phyloP scores from a whole-genome alignment of 2,888 invertebrate species.

The Drosophila algonquin region DNA sequence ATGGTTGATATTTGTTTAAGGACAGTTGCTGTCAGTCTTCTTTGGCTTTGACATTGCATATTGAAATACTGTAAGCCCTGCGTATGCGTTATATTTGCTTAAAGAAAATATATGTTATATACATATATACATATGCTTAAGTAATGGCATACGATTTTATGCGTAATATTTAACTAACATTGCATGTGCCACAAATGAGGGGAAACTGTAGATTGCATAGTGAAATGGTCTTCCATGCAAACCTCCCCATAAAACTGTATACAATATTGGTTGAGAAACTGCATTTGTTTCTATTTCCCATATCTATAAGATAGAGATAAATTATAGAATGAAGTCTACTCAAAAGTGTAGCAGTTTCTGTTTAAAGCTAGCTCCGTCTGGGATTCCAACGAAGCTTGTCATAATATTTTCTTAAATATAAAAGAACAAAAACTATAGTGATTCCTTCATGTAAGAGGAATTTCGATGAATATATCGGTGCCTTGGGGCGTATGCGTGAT shows the following conservation, averaged over 20 bases:
- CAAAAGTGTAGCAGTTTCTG: not conserved
- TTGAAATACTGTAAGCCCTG: not conserved
- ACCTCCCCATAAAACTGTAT: not conserved
- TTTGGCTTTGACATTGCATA: not conserved
- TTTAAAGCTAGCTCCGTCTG: not conserved
- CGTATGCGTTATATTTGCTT: not conserved
- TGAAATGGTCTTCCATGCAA: not conserved
- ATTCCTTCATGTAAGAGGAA: slow-evolving; percentile 17
- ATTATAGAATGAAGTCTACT: not conserved
- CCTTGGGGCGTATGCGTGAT: slow-evolving; percentile 32
- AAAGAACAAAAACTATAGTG: not conserved
- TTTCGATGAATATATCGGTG: not conserved
- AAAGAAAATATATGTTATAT: too few relatives aligned
- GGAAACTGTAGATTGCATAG: not conserved
- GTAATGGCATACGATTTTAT: too few relatives aligned
- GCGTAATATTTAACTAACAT: too few relatives aligned
- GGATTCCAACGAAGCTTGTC: not conserved
- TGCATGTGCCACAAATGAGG: not conserved
- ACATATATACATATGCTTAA: too few relatives aligned
- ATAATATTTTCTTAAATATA: too few relatives aligned
- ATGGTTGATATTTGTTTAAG: not conserved
- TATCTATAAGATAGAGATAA: too few relatives aligned
- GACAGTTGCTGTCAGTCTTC: not conserved
- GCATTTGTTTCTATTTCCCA: not conserved
- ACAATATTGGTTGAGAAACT: slow-evolving; percentile 3